Base-by-base conservation (phyloP, 2,888 invertebrate species). In the Tuta absoluta region DNA sequence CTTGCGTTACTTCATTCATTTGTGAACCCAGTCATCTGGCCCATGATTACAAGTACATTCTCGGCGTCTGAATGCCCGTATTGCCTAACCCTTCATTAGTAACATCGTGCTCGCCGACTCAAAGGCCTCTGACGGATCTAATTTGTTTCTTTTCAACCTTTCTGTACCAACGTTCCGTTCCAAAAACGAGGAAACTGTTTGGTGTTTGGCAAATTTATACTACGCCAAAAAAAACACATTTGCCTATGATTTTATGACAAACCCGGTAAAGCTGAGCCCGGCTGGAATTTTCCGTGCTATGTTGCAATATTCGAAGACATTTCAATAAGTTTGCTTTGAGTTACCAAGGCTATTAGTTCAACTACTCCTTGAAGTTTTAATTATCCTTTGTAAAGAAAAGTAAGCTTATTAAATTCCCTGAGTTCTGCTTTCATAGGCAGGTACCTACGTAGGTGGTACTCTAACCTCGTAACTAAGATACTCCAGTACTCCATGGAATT, bases 61-160 rank as follows among this genome's bases (percentile, higher is more conserved):
- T 17, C 24, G 17, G 17, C 5, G 33, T 56, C 28, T 56, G 28
- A 28, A 56, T 33, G 56, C 56, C 56, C 56, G 56, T 56, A 56
- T 56, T 23, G 24, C 28, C 51, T 56, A 62, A 65, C 65, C 62
- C 61, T 65, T 65, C 65, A 65, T 65, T 65, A 65, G 57, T 24
- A 45, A 38, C 58, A 37, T 33, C 24, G 56, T 53, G 11, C 21
- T 21, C 49, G 45, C 49, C 53, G 53, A 24, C 56, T 85, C 80
- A 86, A 78, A 84, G 84, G 82, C 77, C 80, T 85, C 84, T 89
- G 85, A 85, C 83, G 82, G 80, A 85, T 88, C 88, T 87, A 89
- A 89, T 89, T 89, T 87, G 87, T 87, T 89, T 86, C 87, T 87
- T 87, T 89, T 86, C 86, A 87, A 85, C 82, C 48, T n/a, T 23